Evolutionary conservation across 2,888 invertebrate species (phyloP), one percentile per base, ranked within the genome.

Genomic region (Eupithecia abbreviata): DNA sequence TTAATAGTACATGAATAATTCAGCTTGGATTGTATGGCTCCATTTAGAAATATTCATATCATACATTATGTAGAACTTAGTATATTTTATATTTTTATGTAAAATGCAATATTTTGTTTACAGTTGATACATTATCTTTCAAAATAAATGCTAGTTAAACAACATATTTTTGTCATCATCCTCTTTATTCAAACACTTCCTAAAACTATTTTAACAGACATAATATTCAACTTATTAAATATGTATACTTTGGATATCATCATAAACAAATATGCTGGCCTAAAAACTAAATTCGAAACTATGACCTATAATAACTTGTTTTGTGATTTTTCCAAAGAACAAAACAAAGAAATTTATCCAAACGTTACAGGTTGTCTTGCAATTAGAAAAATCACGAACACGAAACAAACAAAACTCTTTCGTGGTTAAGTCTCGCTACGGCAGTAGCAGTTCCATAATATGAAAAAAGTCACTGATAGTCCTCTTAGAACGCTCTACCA

Each of bases 401-500:
- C 62, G 62, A 12, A 62, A 62, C 30, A 30, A 30, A 30, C 30
- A 62, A 30, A 62, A 30, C 30, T 30, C 30, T 30, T 10, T 4
- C 10, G 12, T 12, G 66, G 10, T 47, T 18, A n/a, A 15, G 47
- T 58, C n/a, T 71, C 58, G 45, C 58, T 45, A 71, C 43, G 43
- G 43, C 43, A 51, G 70, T 30, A 47, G 18, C 9, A 49, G 41
- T 41, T 70, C 47, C 4, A 71, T 55, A 55, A 18, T 69, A 13
- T 30, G 47, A 2, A 74, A 13, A 77, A 68, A 72, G 45, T 74
- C 58, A 72, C 69, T 72, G 43, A 75, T 41, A 73, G 79, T 81
- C 72, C 78, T 78, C 67, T 73, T 75, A 41, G 77, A 71, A 43
- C 49, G 70, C 55, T 62, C 70, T 62, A 77, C 66, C 47, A 77